Evolutionary conservation across 2,113 vertebrate genomes (phyloP).

Genomic region (Sinocyclocheilus anshuiensis): DNA sequence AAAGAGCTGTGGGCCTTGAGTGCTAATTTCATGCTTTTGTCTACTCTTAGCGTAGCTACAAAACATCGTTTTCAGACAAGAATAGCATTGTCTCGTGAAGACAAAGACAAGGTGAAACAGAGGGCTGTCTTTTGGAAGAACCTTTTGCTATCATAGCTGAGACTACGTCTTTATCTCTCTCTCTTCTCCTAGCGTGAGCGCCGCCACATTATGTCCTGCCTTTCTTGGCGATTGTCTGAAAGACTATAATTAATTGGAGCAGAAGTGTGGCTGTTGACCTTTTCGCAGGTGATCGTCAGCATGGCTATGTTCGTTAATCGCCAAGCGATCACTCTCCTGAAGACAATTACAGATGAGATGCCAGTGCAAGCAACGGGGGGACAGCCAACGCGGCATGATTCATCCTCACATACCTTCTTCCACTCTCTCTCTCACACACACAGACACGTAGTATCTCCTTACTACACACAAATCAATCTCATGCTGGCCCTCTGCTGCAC

Average conservation of each 20-base stretch:
- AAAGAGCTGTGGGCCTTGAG: constrained; percentile 1
- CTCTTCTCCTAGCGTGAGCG: constrained; percentile 20
- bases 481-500: constrained; percentile 61
- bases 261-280: constrained; percentile 79
- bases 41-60: not conserved
- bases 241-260: constrained; percentile 77
- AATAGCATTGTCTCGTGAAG: not conserved
- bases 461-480: constrained; percentile 67
- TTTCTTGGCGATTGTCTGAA: constrained; percentile 63
- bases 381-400: constrained; percentile 46
- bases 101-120: constrained; percentile 28
- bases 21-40: constrained; percentile 10
- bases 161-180: constrained; percentile 16
- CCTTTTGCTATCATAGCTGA: constrained; percentile 25
- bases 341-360: constrained; percentile 61
- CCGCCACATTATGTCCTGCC: constrained; percentile 41
- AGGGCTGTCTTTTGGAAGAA: constrained; percentile 35
- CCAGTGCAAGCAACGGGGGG: constrained; percentile 45
- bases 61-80: not conserved
- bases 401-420: constrained; percentile 60
- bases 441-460: constrained; percentile 57
- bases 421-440: constrained; percentile 57
- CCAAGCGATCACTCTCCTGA: constrained; percentile 72
- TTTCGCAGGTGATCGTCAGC: constrained; percentile 76
- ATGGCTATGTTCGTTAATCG: constrained; percentile 74